phyloP scores from a whole-genome alignment of 2,113 vertebrate genomes.

The Myiozetetes cayanensis region DNA sequence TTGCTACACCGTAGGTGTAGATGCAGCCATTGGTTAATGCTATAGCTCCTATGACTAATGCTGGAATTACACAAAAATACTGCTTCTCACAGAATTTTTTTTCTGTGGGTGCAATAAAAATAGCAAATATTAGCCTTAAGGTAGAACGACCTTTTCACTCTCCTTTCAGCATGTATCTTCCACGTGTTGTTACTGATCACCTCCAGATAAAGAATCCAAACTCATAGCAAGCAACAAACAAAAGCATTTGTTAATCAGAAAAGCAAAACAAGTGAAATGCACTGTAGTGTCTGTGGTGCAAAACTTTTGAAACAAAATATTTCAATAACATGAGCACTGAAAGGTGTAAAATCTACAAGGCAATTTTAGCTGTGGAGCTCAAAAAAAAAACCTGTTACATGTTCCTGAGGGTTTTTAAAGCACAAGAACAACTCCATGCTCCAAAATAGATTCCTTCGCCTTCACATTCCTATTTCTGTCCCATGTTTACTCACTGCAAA shows the following conservation, averaged over 20 bases:
- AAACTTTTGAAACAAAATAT: background rate
- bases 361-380: background rate
- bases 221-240: background rate
- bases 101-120: background rate
- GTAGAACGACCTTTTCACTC: background rate
- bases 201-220: background rate
- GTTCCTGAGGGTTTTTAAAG: background rate
- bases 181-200: background rate
- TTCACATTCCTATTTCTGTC: constrained; percentile 2
- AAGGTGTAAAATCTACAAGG: background rate
- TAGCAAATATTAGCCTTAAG: background rate
- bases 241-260: background rate
- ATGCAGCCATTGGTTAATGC: background rate
- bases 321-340: background rate
- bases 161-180: background rate
- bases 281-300: background rate
- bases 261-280: background rate
- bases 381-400: background rate
- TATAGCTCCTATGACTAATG: constrained; percentile 2
- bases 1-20: background rate
- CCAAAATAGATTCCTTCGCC: background rate
- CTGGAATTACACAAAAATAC: background rate
- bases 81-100: background rate
- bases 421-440: background rate
- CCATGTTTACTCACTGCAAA: background rate